These are phyloP conservation scores for Cryptosula pallasiana DNA, from an alignment of 2,888 invertebrate species.

Conservation along the genomic window DNA sequence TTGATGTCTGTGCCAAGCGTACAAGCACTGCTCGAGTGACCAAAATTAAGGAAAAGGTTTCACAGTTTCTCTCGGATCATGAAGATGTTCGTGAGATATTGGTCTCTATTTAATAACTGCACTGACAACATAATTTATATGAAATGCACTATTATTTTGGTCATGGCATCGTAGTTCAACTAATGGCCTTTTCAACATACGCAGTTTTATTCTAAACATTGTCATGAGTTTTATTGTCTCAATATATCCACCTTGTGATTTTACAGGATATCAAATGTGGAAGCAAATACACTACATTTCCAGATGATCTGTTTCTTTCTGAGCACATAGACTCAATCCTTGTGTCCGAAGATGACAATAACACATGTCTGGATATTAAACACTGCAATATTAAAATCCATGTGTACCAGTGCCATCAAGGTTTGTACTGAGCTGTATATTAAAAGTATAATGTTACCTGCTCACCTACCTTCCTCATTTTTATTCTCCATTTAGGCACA, in stretches of 20 bases:
- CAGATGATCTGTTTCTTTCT: slow-evolving; percentile 36
- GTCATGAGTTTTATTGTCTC: not conserved
- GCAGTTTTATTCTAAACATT: too few species aligned
- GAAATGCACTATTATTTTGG: too few species aligned
- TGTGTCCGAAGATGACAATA: slow-evolving; percentile 37
- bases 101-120: too few species aligned
- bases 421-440: too few species aligned
- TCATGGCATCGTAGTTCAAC: too few species aligned
- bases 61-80: not conserved
- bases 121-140: too few species aligned
- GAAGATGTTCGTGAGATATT: not conserved
- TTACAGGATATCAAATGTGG: slow-evolving; percentile 35
- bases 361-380: not conserved
- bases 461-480: too few species aligned
- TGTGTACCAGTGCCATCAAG: slow-evolving; percentile 43
- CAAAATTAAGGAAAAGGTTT: slow-evolving; percentile 37
- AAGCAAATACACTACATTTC: slow-evolving; percentile 35
- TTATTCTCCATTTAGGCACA: too few species aligned
- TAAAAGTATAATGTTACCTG: too few species aligned
- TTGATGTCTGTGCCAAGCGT: slow-evolving; percentile 18
- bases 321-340: slow-evolving; percentile 41
- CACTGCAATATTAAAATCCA: slow-evolving; percentile 34
- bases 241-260: not conserved
- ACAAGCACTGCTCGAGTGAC: slow-evolving; percentile 35
- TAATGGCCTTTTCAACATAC: too few species aligned